Base-by-base conservation (phyloP, 2,888 invertebrate species). In the Aleiodes testaceus region DNA sequence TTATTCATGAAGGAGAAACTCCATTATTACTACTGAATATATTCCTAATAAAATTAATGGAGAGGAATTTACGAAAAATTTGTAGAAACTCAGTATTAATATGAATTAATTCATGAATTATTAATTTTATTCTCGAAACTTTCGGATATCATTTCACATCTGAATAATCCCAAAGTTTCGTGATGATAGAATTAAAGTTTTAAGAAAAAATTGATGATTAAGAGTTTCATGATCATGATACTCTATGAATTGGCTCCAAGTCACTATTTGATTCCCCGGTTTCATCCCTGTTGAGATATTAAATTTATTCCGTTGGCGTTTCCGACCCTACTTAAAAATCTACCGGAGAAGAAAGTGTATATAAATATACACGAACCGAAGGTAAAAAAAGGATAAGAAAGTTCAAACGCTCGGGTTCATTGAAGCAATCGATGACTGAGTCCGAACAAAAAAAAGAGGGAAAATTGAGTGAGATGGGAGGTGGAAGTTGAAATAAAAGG, bases 231-330 rank as follows among this genome's bases (percentile, higher is more conserved):
- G 71, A 73, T 69, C 55, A 67, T 44, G 52, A 26, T 26, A 18
- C 47, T 30, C 65, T 59, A 22, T 16, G 47, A 63, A 26, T 50
- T 9, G 20, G 26, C 44, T 20, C 18, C 18, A n/a, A 36, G 16
- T 44, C 5, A 20, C 52, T 55, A 26, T 55, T 55, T 30, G 36
- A 55, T 55, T 55, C 36, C 36, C 12, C 1, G 30, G 14, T 55
- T 30, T 55, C 22, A 55, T 18, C 2, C 26, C 26, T 2, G 42
- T 59, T 59, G 59, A 47, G 18, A 66, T 69, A 69, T 67, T 66
- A 77, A 80, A 81, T 80, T 78, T 80, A 81, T 81, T 81, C 80
- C 68, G 20, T 59, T 30, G 76, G 76, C 79, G 80, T 81, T 73
- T 75, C 65, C 74, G 73, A 78, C 74, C 77, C 69, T 67, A 70